Evolutionary conservation across 1,140 invertebrate genomes (phyloP), one percentile per base, ranked within the genome.

Genomic region (Heliconius melpomene): DNA sequence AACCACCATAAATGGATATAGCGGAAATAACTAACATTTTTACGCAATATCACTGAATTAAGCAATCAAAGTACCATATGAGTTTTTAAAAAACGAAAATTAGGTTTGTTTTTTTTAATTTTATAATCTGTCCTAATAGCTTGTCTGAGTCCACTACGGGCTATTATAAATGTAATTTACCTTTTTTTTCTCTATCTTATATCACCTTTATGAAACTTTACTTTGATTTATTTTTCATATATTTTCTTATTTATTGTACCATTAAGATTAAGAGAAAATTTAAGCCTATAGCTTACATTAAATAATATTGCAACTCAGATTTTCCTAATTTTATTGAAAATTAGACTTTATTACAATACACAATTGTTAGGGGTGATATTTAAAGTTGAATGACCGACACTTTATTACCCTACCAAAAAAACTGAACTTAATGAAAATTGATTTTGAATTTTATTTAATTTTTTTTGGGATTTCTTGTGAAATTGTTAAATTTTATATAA

Each of bases 1-100:
- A 0, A 66, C 9, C 60, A 66, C 26, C 26, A 66, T 66, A 66
- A 66, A 29, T 26, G 13, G 60, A 18, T 29, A 66, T 29, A 16
- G 26, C 60, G 60, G 60, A 66, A 66, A 66, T 66, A 29, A 29
- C 60, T 16, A 29, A 66, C 60, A 66, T 66, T 66, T 60, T 29
- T 29, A 66, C 29, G 60, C 29, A 66, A 66, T 66, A 66, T 16
- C 11, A 29, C 54, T 57, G 60, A 66, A 66, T 66, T 26, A 66
- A 66, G 60, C 26, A 66, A 66, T 66, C 60, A 66, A 66, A 26
- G 23, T 16, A 13, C 13, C 26, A 29, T 66, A 66, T 66, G 3
- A 1, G 60, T 66, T 66, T 66, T 13, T 29, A 66, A 29, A 26
- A 29, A 66, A 66, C 0, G 11, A 60, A 13, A 60, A 26, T 60